Conservation (phyloP, 2,113 vertebrate genomes). For the Vicugna pacos region DNA sequence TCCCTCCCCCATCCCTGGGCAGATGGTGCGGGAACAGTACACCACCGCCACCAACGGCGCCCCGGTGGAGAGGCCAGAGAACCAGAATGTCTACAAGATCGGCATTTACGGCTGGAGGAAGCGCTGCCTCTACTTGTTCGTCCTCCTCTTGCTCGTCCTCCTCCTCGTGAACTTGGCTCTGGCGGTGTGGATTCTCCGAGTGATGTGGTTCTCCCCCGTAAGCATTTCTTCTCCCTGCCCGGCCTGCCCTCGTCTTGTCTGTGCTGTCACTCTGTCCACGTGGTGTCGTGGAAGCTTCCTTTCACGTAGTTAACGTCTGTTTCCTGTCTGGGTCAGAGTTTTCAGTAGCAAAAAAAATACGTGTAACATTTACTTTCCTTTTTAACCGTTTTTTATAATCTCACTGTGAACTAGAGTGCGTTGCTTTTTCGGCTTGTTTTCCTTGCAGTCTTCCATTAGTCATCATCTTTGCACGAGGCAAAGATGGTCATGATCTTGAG, state of each 20-base stretch:
- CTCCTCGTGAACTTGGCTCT: slow-evolving; percentile 96
- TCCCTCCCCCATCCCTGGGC: background rate
- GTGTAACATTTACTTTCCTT: background rate
- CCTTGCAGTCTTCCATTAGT: background rate
- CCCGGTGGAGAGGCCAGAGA: slow-evolving; percentile 87
- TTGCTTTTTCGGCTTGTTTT: background rate
- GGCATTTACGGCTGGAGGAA: slow-evolving; percentile 99
- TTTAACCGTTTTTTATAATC: background rate
- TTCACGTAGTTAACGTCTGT: background rate
- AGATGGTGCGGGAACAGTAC: slow-evolving; percentile 98
- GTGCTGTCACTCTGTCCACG: background rate
- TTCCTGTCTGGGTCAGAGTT: slow-evolving; percentile 41
- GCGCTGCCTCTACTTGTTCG: slow-evolving; percentile 97
- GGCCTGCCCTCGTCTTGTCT: background rate
- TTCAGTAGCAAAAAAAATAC: background rate
- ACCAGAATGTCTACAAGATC: slow-evolving; percentile 92
- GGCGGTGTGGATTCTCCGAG: slow-evolving; percentile 97
- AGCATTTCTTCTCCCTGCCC: slow-evolving; percentile 73
- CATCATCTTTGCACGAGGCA: slow-evolving; percentile 24
- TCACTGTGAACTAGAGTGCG: background rate
- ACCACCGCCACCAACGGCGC: slow-evolving; percentile 90
- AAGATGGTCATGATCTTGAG: background rate
- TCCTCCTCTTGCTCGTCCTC: slow-evolving; percentile 94
- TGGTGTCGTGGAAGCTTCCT: background rate
- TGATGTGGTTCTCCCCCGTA: slow-evolving; percentile 99